These are phyloP conservation scores for Bradypus variegatus DNA, from an alignment of 2,797 vertebrate species.

Conservation along the genomic window DNA sequence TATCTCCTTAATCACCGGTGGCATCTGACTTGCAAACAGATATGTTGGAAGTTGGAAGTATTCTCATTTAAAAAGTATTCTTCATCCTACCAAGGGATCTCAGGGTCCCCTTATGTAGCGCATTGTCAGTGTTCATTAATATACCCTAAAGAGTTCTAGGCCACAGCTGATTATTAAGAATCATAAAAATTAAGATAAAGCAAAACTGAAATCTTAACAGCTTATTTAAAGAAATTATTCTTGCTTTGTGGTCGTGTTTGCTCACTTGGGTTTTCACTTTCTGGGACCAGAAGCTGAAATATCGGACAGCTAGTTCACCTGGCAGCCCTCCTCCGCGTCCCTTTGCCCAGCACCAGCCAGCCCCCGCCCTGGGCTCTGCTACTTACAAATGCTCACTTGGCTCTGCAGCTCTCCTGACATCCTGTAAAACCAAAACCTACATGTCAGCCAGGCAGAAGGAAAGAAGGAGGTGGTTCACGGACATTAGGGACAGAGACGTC, in stretches of 20 bases:
- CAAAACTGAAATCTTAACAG: neutral
- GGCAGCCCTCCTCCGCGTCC: too few relatives aligned
- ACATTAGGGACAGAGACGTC: neutral
- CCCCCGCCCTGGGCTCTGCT: neutral
- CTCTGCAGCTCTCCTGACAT: conserved; percentile 61
- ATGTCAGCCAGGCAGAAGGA: neutral
- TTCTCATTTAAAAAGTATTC: neutral
- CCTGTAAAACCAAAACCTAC: conserved; percentile 52
- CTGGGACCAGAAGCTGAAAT: neutral
- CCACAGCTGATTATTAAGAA: neutral
- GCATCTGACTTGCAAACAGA: neutral
- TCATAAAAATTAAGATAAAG: neutral
- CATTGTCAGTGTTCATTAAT: neutral
- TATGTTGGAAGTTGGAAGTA: neutral
- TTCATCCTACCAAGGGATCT: neutral
- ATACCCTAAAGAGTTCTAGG: neutral
- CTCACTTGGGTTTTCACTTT: neutral
- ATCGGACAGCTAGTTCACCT: neutral
- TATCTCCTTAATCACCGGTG: neutral
- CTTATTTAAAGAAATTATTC: neutral
- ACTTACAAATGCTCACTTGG: conserved; percentile 70
- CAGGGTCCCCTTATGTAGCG: neutral
- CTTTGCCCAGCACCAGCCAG: neutral
- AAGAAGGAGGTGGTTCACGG: neutral
- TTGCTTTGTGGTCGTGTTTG: neutral